These are phyloP conservation scores for Nephotettix cincticeps DNA, from an alignment of 1,140 invertebrate genomes.

Conservation along the genomic window DNA sequence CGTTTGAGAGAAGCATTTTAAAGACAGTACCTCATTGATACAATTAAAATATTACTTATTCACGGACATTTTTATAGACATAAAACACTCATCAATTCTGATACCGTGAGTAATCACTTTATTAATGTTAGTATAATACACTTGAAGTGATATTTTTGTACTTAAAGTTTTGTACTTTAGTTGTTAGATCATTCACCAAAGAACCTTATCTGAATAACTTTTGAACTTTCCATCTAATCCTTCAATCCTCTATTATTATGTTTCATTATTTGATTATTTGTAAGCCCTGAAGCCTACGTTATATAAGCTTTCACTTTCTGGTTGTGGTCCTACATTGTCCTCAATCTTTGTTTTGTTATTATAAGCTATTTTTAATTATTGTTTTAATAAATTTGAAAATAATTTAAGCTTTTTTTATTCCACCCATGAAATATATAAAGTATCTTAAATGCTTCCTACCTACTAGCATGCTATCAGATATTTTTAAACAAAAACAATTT, in stretches of 20 bases:
- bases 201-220: neutral
- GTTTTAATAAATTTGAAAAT: slow-evolving; percentile 4
- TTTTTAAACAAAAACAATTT: neutral
- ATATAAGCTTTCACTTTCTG: slow-evolving; percentile 1
- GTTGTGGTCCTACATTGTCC: slow-evolving; percentile 4
- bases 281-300: neutral
- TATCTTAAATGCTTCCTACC: neutral
- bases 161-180: slow-evolving; percentile 1
- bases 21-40: neutral
- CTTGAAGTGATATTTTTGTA: slow-evolving; percentile 21
- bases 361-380: slow-evolving; percentile 19
- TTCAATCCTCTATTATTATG: too few species aligned
- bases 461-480: neutral
- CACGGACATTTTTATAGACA: too few species aligned
- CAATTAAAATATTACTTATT: too few species aligned
- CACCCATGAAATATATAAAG: neutral
- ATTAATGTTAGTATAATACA: slow-evolving; percentile 2
- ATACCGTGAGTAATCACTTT: too few species aligned
- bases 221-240: too few species aligned
- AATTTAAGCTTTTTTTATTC: neutral
- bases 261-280: too few species aligned
- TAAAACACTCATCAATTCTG: too few species aligned
- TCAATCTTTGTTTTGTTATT: slow-evolving; percentile 8
- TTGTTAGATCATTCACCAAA: neutral
- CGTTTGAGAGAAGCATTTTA: neutral